Evolutionary conservation across 2,113 vertebrate genomes (phyloP), one percentile per base, ranked within the genome.

Genomic region (Corvus hawaiiensis): DNA sequence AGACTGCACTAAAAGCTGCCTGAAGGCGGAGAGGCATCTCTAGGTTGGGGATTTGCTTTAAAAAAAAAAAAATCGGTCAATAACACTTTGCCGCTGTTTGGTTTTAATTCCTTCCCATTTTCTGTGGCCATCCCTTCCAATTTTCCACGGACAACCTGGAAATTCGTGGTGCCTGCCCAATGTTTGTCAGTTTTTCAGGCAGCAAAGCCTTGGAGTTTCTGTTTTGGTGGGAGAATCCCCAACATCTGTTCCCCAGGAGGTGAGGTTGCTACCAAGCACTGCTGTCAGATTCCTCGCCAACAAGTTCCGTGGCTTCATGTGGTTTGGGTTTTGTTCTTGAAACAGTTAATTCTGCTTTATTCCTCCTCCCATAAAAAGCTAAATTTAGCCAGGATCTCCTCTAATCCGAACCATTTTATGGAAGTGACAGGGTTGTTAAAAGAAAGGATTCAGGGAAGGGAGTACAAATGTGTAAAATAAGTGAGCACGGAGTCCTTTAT

Each of bases 271-370:
- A 97, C 98, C 98, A 97, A 97, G 95, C 96, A 88, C 97, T 98
- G 96, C 98, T 98, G 98, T 98, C 98, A 98, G 98, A 98, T 98
- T 98, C 92, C 97, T 97, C 89, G 97, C 97, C 98, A 98, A 96
- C 96, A 87, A 96, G 88, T 90, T 96, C 93, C 95, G 81, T 96
- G 90, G 96, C 98, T 98, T 98, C 98, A 98, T 98, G 98, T 98
- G 98, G 98, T 98, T 98, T 97, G 95, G 97, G 98, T 98, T 98
- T 98, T 95, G 97, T 97, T 97, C 97, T 98, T 98, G 96, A 98
- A 98, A 97, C 97, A 96, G 97, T 98, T 98, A 98, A 97, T 98
- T 97, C 97, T 97, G 96, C 97, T 98, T 98, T 98, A 98, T 97
- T 94, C 97, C 96, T 97, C 95, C 97, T 96, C 97, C 97, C 96